Evolutionary conservation across 1,140 invertebrate species (phyloP), one percentile per base, ranked within the genome.

Genomic region (Drosophila athabasca): DNA sequence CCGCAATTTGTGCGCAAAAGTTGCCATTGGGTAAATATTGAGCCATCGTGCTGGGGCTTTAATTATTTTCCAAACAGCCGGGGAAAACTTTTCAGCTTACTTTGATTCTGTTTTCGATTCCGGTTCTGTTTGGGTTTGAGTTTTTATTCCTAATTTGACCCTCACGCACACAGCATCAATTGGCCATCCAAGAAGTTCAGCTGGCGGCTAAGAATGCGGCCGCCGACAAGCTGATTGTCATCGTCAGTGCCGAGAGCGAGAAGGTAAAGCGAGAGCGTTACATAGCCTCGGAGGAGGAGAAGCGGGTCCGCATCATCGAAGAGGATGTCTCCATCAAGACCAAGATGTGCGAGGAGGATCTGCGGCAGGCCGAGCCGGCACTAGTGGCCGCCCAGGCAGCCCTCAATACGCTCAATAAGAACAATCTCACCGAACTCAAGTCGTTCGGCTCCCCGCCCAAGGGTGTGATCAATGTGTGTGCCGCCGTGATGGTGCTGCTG

Each of bases 361-460:
- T 99, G 55, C 95, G 94, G 0, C 97, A 96, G 90, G 98, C 98
- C 7, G 97, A 99, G 90, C 98, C 98, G 1, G 97, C 97, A 4
- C 92, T 99, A n/a, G 92, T 95, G 2, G 97, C 97, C 24, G 98
- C 98, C 2, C 95, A 97, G 90, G 97, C 96, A 70, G 98, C 98
- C 29, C 93, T 99, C 35, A 96, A 99, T 79, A 99, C 98, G 0
- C 92, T 99, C 0, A 98, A 99, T 90, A 99, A 99, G 92, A 96
- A 95, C 70, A 99, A 99, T 92, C 92, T 99, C 44, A 98, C 98
- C 1, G 98, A 99, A 91, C 92, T 99, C 73, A 99, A 99, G 92
- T 97, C 98, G 2, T 98, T 99, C 91, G 97, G 96, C 0, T 94
- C 95, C n/a, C 96, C 96, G 22, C 96, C 96, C 9, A 94, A 95